phyloP scores from a whole-genome alignment of 2,797 vertebrate genomes.

The Podargus strigoides region DNA sequence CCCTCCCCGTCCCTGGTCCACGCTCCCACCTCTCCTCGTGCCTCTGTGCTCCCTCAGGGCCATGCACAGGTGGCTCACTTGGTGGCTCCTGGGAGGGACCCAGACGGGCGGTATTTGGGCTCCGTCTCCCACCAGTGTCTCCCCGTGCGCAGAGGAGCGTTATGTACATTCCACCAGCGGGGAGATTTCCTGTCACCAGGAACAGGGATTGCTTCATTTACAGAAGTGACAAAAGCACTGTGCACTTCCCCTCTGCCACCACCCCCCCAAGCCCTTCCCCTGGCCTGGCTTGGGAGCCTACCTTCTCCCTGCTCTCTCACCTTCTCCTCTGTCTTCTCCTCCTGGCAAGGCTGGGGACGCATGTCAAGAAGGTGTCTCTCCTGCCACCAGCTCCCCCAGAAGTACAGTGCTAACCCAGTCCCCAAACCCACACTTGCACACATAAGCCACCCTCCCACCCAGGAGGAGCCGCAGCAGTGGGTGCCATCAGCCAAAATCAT shows the following conservation, averaged over 20 bases:
- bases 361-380: not conserved
- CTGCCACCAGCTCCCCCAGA: not conserved
- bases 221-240: not conserved
- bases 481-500: not conserved
- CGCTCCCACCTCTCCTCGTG: too few species aligned
- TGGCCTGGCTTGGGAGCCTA: not conserved
- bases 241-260: not conserved
- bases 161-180: not conserved
- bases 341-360: not conserved
- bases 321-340: not conserved
- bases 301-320: not conserved
- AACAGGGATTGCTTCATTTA: not conserved
- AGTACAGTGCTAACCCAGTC: not conserved
- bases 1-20: too few species aligned
- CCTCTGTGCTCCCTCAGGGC: too few species aligned
- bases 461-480: not conserved
- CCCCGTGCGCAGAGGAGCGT: not conserved
- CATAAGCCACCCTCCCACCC: not conserved
- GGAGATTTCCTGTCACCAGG: not conserved
- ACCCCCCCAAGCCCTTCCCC: not conserved
- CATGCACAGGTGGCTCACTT: too few species aligned
- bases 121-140: not conserved
- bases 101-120: not conserved
- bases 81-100: too few species aligned
- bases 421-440: not conserved